phyloP scores from a whole-genome alignment of 1,140 invertebrate genomes.

The Pseudobourletiella spinata region DNA sequence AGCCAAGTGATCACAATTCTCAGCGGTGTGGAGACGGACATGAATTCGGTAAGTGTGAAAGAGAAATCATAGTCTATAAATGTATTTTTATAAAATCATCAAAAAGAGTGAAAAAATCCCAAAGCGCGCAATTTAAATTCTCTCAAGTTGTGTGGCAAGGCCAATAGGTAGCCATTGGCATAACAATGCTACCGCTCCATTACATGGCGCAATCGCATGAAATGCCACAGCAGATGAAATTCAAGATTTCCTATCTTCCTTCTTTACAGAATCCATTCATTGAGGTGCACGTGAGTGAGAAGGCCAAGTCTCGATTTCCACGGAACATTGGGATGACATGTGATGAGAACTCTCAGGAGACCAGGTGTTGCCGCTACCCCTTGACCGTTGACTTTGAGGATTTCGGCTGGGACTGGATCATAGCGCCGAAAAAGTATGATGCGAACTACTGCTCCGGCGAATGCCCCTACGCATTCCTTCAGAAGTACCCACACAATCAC shows the following conservation, averaged over 20 bases:
- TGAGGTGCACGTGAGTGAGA: constrained; percentile 61
- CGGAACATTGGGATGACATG: constrained; percentile 69
- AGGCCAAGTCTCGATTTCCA: constrained; percentile 51
- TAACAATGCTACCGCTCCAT: too few relatives aligned
- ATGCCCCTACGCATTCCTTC: constrained; percentile 80
- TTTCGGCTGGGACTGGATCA: constrained; percentile 97
- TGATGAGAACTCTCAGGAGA: constrained; percentile 64
- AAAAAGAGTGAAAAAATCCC: background rate
- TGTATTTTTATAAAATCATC: background rate
- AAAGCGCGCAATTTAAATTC: too few relatives aligned
- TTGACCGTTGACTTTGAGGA: constrained; percentile 91
- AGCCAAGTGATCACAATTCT: constrained; percentile 19
- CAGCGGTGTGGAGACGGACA: constrained; percentile 14
- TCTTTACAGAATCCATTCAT: constrained; percentile 65
- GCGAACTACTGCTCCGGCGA: constrained; percentile 95
- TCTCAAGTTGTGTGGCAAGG: too few relatives aligned
- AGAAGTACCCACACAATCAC: constrained; percentile 88
- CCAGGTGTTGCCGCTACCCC: constrained; percentile 78
- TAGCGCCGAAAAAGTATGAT: constrained; percentile 89
- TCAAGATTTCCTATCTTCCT: too few relatives aligned
- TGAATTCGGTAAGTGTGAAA: constrained; percentile 29
- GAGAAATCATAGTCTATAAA: background rate
- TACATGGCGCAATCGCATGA: too few relatives aligned
- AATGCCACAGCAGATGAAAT: too few relatives aligned
- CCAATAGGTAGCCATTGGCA: too few relatives aligned